These are phyloP conservation scores for Meloidogyne floridensis DNA, from an alignment of 1,140 invertebrate species.

Conservation along the genomic window DNA sequence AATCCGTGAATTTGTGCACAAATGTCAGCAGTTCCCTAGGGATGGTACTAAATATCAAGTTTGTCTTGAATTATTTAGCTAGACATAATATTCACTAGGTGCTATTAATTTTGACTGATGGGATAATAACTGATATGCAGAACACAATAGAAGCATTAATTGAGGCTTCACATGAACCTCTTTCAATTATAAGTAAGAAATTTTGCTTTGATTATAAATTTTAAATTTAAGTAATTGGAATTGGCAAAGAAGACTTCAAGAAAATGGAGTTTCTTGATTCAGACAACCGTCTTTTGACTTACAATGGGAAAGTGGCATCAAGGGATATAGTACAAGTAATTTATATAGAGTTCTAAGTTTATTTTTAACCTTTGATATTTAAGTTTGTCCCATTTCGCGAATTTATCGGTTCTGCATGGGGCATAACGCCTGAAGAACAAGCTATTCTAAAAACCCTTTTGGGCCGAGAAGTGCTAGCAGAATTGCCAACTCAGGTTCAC, in stretches of 20 bases:
- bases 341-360: too few species aligned
- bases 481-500: conserved; percentile 48
- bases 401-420: conserved; percentile 44
- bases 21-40: conserved; percentile 66
- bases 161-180: conserved; percentile 25
- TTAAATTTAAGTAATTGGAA: conserved; percentile 47
- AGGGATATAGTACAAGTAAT: conserved; percentile 48
- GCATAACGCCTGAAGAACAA: conserved; percentile 22
- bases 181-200: conserved; percentile 16
- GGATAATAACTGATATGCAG: conserved; percentile 74
- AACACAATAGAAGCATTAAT: conserved; percentile 71
- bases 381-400: conserved; percentile 58
- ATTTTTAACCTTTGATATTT: conserved; percentile 5
- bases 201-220: conserved; percentile 6
- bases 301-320: conserved; percentile 35
- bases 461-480: conserved; percentile 51
- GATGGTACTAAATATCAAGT: conserved; percentile 68
- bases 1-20: conserved; percentile 70
- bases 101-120: conserved; percentile 74
- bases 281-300: conserved; percentile 30
- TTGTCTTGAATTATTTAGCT: background rate
- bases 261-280: conserved; percentile 53
- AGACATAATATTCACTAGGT: conserved; percentile 57
- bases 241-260: conserved; percentile 51
- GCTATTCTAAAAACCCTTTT: conserved; percentile 33